Conservation (phyloP, 2,113 vertebrate genomes). For the Arenaria interpres region DNA sequence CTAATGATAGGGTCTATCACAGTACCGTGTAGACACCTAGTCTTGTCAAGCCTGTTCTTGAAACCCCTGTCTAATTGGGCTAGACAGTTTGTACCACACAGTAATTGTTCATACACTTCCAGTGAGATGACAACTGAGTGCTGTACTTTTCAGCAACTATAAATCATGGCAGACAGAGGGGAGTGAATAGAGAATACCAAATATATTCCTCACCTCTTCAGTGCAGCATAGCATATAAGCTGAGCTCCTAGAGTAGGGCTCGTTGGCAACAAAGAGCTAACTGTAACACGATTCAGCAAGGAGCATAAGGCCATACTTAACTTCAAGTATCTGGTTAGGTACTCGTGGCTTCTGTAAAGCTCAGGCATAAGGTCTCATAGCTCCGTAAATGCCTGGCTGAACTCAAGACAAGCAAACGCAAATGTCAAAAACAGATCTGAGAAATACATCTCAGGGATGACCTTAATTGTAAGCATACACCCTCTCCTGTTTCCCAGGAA, state of each 20-base stretch:
- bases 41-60: slow-evolving; percentile 60
- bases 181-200: not conserved
- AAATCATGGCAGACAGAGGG: not conserved
- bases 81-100: slow-evolving; percentile 49
- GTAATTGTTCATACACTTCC: slow-evolving; percentile 46
- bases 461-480: not conserved
- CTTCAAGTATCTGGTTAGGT: not conserved
- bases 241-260: not conserved
- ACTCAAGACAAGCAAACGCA: not conserved
- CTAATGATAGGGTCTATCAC: slow-evolving; percentile 55
- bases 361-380: not conserved
- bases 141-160: slow-evolving; percentile 47
- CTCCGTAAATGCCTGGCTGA: not conserved
- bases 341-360: not conserved
- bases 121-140: slow-evolving; percentile 26
- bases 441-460: not conserved
- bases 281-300: not conserved
- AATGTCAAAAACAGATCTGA: not conserved
- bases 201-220: not conserved
- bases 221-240: not conserved
- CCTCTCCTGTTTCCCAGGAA: not conserved
- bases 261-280: not conserved
- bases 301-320: not conserved
- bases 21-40: slow-evolving; percentile 40
- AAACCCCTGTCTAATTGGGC: slow-evolving; percentile 45